Conservation (phyloP, 2,888 invertebrate species). For the Ennomos quercinarius region DNA sequence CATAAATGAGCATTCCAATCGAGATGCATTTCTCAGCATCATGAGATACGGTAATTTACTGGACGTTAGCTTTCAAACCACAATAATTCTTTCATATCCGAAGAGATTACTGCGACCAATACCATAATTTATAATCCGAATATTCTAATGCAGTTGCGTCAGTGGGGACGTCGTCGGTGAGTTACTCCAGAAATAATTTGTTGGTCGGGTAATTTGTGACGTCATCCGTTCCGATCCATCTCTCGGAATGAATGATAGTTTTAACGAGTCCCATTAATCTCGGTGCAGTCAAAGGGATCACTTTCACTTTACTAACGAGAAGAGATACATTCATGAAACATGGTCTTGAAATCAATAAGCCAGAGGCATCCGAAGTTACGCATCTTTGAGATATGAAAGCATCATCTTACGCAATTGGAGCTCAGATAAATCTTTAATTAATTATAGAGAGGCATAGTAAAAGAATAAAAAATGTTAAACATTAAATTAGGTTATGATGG, state of each 20-base stretch:
- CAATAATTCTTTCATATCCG: constrained; percentile 63
- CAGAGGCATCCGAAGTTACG: constrained; percentile 21
- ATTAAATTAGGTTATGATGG: no score
- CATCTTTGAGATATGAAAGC: constrained; percentile 32
- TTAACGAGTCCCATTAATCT: constrained; percentile 64
- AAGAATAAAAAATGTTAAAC: neutral
- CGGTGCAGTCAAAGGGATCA: constrained; percentile 62
- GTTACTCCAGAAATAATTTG: constrained; percentile 52
- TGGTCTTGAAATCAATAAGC: constrained; percentile 37
- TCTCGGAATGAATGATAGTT: constrained; percentile 56
- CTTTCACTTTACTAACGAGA: constrained; percentile 61
- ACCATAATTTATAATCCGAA: constrained; percentile 60
- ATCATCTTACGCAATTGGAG: neutral
- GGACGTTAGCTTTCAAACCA: constrained; percentile 51
- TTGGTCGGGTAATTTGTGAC: constrained; percentile 46
- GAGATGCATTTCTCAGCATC: constrained; percentile 44
- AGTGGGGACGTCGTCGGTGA: constrained; percentile 38
- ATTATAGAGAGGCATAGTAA: neutral
- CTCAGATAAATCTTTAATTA: neutral
- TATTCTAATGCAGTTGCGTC: constrained; percentile 65
- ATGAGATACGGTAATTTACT: constrained; percentile 51
- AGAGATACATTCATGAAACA: constrained; percentile 41
- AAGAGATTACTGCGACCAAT: constrained; percentile 53
- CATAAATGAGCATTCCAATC: constrained; percentile 48
- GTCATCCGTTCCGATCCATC: constrained; percentile 58